These are phyloP conservation scores for Tenthredo distinguenda DNA, from an alignment of 2,888 invertebrate genomes.

Conservation along the genomic window DNA sequence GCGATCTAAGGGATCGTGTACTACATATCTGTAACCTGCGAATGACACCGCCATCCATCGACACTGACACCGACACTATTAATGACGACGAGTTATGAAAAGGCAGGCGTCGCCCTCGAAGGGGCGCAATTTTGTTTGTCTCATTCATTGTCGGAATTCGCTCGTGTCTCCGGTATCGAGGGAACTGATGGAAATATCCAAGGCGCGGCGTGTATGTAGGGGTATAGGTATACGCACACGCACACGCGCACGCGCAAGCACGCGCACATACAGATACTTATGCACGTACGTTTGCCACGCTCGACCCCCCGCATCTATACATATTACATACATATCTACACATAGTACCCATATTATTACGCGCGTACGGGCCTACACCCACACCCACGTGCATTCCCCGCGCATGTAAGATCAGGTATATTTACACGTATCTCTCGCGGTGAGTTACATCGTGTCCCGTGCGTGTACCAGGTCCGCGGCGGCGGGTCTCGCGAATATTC, in stretches of 20 bases:
- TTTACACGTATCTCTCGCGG: not conserved
- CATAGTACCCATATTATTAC: not conserved
- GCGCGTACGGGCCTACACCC: not conserved
- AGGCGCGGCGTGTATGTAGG: no score
- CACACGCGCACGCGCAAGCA: no score
- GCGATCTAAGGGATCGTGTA: not conserved
- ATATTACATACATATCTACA: no score
- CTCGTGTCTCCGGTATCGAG: not conserved
- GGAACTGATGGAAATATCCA: no score
- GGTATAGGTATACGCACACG: no score
- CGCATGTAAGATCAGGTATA: not conserved
- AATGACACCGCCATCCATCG: not conserved
- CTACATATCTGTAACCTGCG: not conserved
- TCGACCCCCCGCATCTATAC: no score
- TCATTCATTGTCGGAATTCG: not conserved
- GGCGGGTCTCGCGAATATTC: slow-evolving; percentile 1
- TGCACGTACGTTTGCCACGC: no score
- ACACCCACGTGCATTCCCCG: not conserved
- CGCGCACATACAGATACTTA: no score
- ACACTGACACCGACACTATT: no score
- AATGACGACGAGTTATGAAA: not conserved
- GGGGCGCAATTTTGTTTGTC: not conserved
- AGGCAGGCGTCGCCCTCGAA: not conserved
- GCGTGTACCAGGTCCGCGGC: not conserved
- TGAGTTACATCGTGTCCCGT: not conserved